These are phyloP conservation scores for Thecophora atra DNA, from an alignment of 2,888 invertebrate genomes.

Conservation along the genomic window DNA sequence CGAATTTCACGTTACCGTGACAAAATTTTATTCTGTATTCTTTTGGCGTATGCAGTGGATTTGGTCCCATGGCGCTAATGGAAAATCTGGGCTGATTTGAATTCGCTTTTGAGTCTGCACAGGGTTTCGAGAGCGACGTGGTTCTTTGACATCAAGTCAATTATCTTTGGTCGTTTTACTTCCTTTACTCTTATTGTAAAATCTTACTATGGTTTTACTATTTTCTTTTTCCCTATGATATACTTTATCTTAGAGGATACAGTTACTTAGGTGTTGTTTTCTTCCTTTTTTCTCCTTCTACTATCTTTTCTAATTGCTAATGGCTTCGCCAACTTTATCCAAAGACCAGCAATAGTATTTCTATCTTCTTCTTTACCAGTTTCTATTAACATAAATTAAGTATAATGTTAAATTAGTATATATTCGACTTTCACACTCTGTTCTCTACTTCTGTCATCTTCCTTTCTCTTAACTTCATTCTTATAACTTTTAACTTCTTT, in stretches of 20 bases:
- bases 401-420: too few species aligned
- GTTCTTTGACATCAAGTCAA: too few species aligned
- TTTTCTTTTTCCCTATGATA: background rate
- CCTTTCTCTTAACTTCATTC: background rate
- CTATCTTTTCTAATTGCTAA: too few species aligned
- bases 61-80: conserved; percentile 23
- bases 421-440: too few species aligned
- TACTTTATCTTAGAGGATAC: background rate
- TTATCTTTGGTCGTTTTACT: background rate
- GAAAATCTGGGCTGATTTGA: conserved; percentile 25
- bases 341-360: too few species aligned
- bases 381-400: too few species aligned
- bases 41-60: conserved; percentile 19
- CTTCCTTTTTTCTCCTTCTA: conserved; percentile 5
- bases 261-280: background rate
- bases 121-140: background rate
- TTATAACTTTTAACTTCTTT: too few species aligned
- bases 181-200: background rate
- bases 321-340: too few species aligned
- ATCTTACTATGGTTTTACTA: background rate
- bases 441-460: background rate
- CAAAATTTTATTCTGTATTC: conserved; percentile 23
- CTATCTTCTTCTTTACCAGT: too few species aligned
- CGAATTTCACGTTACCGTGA: background rate
- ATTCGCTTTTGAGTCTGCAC: background rate